phyloP scores from a whole-genome alignment of 2,113 vertebrate genomes.

The Datnioides undecimradiatus region DNA sequence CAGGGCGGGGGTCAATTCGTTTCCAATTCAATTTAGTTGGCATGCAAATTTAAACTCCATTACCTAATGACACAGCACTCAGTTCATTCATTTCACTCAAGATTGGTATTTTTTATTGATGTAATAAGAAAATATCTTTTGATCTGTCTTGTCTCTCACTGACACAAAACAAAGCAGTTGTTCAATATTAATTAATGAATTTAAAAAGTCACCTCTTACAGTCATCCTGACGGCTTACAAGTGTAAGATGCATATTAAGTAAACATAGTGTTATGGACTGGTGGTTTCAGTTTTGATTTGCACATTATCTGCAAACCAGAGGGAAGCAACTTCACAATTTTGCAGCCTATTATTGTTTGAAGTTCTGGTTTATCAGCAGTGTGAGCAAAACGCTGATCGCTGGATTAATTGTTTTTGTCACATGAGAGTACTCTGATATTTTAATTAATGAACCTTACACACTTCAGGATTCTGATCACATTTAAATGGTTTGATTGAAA shows the following conservation, averaged over 20 bases:
- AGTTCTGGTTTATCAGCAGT: background rate
- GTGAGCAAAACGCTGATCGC: background rate
- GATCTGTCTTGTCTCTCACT: conserved; percentile 12
- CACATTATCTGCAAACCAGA: background rate
- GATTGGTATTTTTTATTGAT: conserved; percentile 21
- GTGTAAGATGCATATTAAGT: background rate
- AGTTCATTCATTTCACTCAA: conserved; percentile 41
- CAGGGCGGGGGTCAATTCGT: conserved; percentile 43
- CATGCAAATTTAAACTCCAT: conserved; percentile 54
- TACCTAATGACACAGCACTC: conserved; percentile 45
- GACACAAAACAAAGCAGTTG: conserved; percentile 1
- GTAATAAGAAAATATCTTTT: conserved; percentile 42
- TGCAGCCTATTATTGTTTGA: background rate
- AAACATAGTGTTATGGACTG: background rate
- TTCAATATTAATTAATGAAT: conserved; percentile 4
- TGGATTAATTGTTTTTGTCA: conserved; percentile 1
- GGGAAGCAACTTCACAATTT: background rate
- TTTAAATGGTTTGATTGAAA: conserved; percentile 5
- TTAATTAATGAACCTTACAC: background rate
- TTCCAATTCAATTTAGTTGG: conserved; percentile 49
- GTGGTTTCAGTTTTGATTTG: background rate
- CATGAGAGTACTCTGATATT: background rate
- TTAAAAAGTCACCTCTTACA: background rate
- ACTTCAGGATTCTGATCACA: background rate
- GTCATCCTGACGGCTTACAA: background rate